Percentiles rank a stretch among this genome's conserved stretches.
Conservation (phyloP, 1,140 invertebrate genomes). For the Brachionus rubens region DNA sequence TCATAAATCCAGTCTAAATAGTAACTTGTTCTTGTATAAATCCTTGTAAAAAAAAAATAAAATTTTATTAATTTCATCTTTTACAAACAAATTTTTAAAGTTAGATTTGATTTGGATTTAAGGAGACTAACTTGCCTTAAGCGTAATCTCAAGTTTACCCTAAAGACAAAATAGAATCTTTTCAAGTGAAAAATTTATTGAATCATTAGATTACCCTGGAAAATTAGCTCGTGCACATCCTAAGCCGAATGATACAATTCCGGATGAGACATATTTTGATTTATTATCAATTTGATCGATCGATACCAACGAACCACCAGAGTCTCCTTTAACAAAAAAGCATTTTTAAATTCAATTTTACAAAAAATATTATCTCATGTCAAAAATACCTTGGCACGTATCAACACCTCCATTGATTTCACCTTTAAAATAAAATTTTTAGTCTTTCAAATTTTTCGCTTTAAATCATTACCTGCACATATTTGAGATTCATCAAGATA, state of each 20-base stretch:
- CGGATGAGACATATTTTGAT: background rate
- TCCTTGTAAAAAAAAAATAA: background rate
- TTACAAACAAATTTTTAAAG: too few species aligned
- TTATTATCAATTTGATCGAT: background rate
- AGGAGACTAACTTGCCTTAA: too few species aligned
- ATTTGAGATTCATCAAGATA: constrained; percentile 9
- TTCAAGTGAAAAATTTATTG: too few species aligned
- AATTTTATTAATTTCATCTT: background rate
- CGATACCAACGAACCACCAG: constrained; percentile 9
- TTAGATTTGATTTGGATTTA: too few species aligned
- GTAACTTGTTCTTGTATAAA: constrained; percentile 40
- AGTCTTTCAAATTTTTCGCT: background rate
- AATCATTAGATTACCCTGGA: constrained; percentile 11
- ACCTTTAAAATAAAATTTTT: too few species aligned
- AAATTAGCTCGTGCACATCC: constrained; percentile 14
- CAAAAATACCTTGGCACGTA: background rate
- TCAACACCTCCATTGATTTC: background rate
- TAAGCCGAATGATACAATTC: constrained; percentile 36
- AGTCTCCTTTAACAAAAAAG: background rate
- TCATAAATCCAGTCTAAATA: constrained; percentile 19
- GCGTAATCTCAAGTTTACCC: too few species aligned
- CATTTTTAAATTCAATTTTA: background rate
- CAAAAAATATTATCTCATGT: too few species aligned
- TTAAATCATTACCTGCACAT: background rate
- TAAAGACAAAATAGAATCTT: too few species aligned